These are phyloP conservation scores for Poeciliopsis paucimaculata DNA, from an alignment of 2,797 vertebrate species.

Conservation along the genomic window DNA sequence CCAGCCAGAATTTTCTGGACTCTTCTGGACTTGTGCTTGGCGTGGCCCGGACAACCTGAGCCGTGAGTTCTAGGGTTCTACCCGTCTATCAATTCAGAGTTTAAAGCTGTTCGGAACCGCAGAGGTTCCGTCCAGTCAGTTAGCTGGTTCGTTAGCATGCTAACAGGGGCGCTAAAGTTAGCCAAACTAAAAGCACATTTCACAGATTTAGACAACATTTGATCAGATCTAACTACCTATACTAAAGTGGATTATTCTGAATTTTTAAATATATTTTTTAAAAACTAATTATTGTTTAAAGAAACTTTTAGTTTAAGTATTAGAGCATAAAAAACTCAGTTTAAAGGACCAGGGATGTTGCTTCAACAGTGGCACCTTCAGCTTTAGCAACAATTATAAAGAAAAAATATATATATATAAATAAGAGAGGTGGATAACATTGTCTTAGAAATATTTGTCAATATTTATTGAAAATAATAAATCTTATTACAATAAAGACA, in stretches of 20 bases:
- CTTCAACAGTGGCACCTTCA: neutral
- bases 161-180: slow-evolving; percentile 18
- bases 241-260: neutral
- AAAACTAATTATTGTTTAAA: neutral
- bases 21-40: slow-evolving; percentile 24
- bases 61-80: slow-evolving; percentile 64
- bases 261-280: neutral
- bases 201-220: neutral
- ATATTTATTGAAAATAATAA: neutral
- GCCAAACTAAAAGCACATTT: neutral
- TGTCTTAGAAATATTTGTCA: neutral
- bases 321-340: neutral
- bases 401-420: neutral
- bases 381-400: neutral
- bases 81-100: rapidly evolving
- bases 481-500: too few species aligned
- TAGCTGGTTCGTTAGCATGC: slow-evolving; percentile 37
- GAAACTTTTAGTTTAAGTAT: neutral
- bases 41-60: slow-evolving; percentile 60
- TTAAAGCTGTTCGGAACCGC: rapidly evolving
- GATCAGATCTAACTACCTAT: neutral
- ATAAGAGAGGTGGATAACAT: too few species aligned
- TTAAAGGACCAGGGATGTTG: neutral
- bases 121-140: neutral
- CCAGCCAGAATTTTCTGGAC: slow-evolving; percentile 52